Base-by-base conservation (phyloP, 2,888 invertebrate genomes). In the Actias luna region DNA sequence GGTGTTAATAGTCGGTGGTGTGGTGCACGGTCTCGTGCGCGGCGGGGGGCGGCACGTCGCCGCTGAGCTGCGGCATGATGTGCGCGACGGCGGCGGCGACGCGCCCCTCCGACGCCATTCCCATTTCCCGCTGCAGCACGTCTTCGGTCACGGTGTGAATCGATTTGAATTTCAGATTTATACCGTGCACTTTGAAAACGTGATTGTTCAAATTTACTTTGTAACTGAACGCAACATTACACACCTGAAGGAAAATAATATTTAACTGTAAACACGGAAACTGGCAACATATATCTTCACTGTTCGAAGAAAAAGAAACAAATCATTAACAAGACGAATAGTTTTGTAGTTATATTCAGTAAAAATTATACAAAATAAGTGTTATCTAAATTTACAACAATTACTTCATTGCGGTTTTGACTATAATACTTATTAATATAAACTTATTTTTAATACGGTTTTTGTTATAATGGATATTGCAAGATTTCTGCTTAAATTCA, bases 141-240 rank as follows among this genome's bases (percentile, higher is more conserved):
- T 93, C 93, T 64, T 93, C 88, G 0, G 93, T 93, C 57, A 93
- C 88, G 1, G 79, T 87, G 75, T 93, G 91, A 61, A 93, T 92
- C 0, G 92, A 92, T 70, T 93, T 93, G 76, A 92, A 93, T 75
- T 93, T 93, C 7, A 93, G 76, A 69, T 92, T 93, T 65, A 93
- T 83, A 4, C 92, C 92, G 72, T 93, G 93, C 2, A 87, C 85
- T 73, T 93, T 93, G 64, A 76, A 84, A 62, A 92, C 93, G 67
- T 93, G 93, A 72, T 93, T 93, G 77, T 93, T 93, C 18, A 93
- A 70, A 67, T 93, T 93, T 67, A 93, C 93, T 69, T 93, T 93
- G 75, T 93, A 93, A 70, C 93, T 92, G 74, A 93, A 93, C 7
- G 92, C 88, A 0, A 93, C 89, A 66, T 88, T 91, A 81, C 93